phyloP scores from a whole-genome alignment of 2,113 vertebrate species.

The Carettochelys insculpta region DNA sequence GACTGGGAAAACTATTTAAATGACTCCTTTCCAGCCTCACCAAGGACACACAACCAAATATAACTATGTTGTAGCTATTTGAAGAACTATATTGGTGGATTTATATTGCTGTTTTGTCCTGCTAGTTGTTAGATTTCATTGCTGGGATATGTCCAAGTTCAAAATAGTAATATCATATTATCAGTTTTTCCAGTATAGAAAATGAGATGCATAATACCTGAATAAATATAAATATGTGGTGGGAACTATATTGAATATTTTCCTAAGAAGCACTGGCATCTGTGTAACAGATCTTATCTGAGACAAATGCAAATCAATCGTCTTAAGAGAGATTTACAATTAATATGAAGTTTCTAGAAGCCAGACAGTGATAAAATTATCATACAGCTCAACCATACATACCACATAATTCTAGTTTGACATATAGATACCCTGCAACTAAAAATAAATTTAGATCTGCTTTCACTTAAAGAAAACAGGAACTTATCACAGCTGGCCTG shows the following conservation, averaged over 20 bases:
- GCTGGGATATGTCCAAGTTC: not conserved
- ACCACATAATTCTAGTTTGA: not conserved
- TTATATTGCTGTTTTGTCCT: not conserved
- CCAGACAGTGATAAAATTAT: constrained; percentile 56
- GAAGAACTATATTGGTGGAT: not conserved
- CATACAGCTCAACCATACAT: not conserved
- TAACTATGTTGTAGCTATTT: not conserved
- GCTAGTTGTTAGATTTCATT: not conserved
- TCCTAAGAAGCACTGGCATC: constrained; percentile 27
- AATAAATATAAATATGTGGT: constrained; percentile 10
- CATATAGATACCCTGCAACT: not conserved
- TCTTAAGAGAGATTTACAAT: constrained; percentile 34
- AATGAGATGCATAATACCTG: constrained; percentile 31
- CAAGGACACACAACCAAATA: not conserved
- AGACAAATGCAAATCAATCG: constrained; percentile 57
- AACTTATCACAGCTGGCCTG: constrained; percentile 34
- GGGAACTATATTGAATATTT: constrained; percentile 1
- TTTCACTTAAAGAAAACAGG: constrained; percentile 52
- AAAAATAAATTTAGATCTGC: constrained; percentile 39
- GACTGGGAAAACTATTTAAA: not conserved
- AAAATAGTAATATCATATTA: not conserved
- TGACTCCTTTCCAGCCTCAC: fast-evolving
- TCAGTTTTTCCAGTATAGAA: constrained; percentile 8
- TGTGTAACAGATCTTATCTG: constrained; percentile 29
- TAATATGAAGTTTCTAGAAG: constrained; percentile 53